phyloP scores from a whole-genome alignment of 2,797 vertebrate species.

The Hephaestus fuliginosus region DNA sequence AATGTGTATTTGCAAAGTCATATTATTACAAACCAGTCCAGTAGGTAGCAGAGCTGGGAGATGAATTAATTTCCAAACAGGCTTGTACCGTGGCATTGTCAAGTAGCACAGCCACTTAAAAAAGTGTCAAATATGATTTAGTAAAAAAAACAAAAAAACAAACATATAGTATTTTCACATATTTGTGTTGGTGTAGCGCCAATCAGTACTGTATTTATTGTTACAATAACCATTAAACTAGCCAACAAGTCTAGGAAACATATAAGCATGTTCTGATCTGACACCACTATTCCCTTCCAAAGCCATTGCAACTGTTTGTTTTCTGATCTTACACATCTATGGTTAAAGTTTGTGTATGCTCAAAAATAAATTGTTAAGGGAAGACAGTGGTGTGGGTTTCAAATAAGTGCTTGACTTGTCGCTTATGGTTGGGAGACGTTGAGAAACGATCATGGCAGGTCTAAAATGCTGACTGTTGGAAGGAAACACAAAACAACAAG shows the following conservation, averaged over 20 bases:
- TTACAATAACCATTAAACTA: background rate
- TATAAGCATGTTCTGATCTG: too few species aligned
- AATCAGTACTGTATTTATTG: background rate
- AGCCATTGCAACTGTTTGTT: background rate
- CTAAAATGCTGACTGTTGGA: background rate
- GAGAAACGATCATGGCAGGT: background rate
- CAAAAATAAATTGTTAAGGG: background rate
- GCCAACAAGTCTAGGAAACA: background rate
- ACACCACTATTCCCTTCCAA: background rate
- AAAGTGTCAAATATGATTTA: too few species aligned
- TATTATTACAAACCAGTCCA: background rate
- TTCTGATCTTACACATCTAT: background rate
- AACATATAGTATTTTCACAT: too few species aligned
- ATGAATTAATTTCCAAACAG: background rate
- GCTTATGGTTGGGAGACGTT: background rate
- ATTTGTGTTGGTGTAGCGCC: too few species aligned
- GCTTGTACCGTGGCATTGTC: background rate
- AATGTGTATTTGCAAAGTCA: slow-evolving; percentile 1
- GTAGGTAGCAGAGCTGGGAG: background rate
- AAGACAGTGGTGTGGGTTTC: background rate
- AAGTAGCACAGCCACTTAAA: background rate
- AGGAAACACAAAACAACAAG: background rate
- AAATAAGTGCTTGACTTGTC: too few species aligned
- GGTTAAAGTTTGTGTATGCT: too few species aligned
- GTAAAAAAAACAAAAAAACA: too few species aligned